These are phyloP conservation scores for Drosophila subobscura DNA, from an alignment of 1,140 invertebrate species.

Conservation along the genomic window DNA sequence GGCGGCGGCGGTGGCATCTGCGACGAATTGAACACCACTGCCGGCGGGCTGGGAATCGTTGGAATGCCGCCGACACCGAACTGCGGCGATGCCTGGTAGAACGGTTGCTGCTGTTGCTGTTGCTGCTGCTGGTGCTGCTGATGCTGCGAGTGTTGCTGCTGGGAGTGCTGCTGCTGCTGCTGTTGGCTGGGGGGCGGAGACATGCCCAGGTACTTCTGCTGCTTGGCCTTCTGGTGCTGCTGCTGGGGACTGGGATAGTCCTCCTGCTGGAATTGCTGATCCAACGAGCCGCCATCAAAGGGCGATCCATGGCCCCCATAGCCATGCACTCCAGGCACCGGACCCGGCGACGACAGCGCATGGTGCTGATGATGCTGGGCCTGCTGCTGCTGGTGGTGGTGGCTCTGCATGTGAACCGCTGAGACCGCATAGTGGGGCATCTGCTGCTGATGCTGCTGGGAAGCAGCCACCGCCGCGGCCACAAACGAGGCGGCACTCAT, in stretches of 20 bases:
- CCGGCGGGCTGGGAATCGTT: conserved; percentile 92
- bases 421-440: conserved; percentile 80
- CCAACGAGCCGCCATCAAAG: conserved; percentile 68
- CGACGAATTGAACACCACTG: conserved; percentile 90
- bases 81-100: conserved; percentile 84
- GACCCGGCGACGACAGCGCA: conserved; percentile 73
- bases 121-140: conserved; percentile 57
- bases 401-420: conserved; percentile 73
- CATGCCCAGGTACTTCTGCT: conserved; percentile 71
- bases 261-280: conserved; percentile 78
- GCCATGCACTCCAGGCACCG: conserved; percentile 48
- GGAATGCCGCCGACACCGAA: conserved; percentile 89
- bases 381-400: conserved; percentile 78
- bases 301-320: conserved; percentile 75
- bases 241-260: conserved; percentile 80
- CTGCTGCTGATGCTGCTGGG: conserved; percentile 85
- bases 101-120: conserved; percentile 73
- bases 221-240: conserved; percentile 66
- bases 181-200: conserved; percentile 83
- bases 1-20: conserved; percentile 86
- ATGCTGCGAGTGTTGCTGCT: conserved; percentile 49
- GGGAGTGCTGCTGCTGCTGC: conserved; percentile 68
- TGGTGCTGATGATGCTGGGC: conserved; percentile 83
- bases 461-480: conserved; percentile 84
- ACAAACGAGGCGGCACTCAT: conserved; percentile 87